Base-by-base conservation (phyloP, 2,888 invertebrate species). In the Cancer borealis region DNA sequence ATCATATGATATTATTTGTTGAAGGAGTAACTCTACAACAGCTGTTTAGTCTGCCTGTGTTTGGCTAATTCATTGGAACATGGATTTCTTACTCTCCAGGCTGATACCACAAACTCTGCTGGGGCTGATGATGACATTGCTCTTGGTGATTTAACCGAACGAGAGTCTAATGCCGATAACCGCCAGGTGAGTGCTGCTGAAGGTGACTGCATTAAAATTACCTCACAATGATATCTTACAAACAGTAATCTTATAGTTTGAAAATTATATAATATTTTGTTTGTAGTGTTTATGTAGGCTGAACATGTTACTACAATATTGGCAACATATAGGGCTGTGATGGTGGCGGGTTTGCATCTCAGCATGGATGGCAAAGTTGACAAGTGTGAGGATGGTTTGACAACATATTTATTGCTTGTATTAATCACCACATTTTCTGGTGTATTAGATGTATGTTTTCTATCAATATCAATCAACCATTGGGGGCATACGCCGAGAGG, bases 111-210 rank as follows among this genome's bases (percentile, higher is more conserved):
- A 92, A 84, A 92, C 90, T 92, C 94, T 94, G 94, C 92, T 47
- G 92, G 92, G 92, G 94, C 94, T 94, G 94, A 94, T 94, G 92
- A 94, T 89, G 91, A 92, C 66, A 94, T 94, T 91, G 91, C 94
- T 92, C 92, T 94, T 87, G 92, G 92, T 89, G 94, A 94, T 30
- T 47, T 94, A 87, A 92, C 94, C 30, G 94, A 94, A 60, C 91
- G 92, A 60, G 79, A 73, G 14, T 88, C 92, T 47, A 26, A 79
- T 89, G 66, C 93, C 30, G 47, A 73, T 26, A 89, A 30, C 46
- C 46, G 46, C 17, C 73, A 91, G 91, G 91, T 91, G 46, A 26
- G 91, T 66, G 30, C 39, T 5, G 26, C 73, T n/a, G 73, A 73
- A 73, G n/a, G 73, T 73, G 73, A 73, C 73, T 26, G 26, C 6